A percentile compares a stretch with the other conserved stretches of the same genome.
These are phyloP conservation scores for Nesoenas mayeri DNA, from an alignment of 2,113 vertebrate species.

Conservation along the genomic window DNA sequence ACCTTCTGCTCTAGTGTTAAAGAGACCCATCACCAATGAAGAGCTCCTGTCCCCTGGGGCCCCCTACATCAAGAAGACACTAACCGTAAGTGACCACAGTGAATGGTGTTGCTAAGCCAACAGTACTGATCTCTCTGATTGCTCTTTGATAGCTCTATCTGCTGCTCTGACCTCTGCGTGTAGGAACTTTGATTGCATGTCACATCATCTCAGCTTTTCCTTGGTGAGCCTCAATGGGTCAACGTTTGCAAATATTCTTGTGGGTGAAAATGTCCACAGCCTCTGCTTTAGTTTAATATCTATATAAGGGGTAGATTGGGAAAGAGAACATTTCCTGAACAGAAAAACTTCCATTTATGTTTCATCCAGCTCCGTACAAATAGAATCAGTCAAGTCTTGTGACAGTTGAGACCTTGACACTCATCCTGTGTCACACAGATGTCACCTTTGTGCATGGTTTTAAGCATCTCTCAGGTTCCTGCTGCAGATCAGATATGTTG, in stretches of 20 bases:
- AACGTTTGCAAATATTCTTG: neutral
- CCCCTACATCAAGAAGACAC: conserved; percentile 79
- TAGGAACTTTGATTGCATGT: neutral
- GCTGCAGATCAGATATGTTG: neutral
- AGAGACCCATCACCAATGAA: conserved; percentile 77
- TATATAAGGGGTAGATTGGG: neutral
- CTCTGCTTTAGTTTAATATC: neutral
- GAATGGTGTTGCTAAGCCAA: neutral
- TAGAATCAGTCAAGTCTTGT: neutral
- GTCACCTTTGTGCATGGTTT: neutral
- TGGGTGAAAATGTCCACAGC: neutral
- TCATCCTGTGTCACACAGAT: neutral
- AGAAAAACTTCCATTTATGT: neutral
- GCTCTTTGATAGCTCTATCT: neutral
- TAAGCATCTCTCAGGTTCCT: neutral
- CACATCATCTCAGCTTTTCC: neutral
- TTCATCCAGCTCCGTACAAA: neutral
- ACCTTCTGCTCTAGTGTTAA: conserved; percentile 76
- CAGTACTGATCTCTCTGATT: neutral
- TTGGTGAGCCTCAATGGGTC: neutral
- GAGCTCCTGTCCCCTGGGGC: conserved; percentile 83
- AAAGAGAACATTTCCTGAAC: neutral
- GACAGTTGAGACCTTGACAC: neutral
- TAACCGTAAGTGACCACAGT: conserved; percentile 77
- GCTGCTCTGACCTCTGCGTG: neutral